phyloP scores from a whole-genome alignment of 2,888 invertebrate genomes.

The Tricholauxania praeusta region DNA sequence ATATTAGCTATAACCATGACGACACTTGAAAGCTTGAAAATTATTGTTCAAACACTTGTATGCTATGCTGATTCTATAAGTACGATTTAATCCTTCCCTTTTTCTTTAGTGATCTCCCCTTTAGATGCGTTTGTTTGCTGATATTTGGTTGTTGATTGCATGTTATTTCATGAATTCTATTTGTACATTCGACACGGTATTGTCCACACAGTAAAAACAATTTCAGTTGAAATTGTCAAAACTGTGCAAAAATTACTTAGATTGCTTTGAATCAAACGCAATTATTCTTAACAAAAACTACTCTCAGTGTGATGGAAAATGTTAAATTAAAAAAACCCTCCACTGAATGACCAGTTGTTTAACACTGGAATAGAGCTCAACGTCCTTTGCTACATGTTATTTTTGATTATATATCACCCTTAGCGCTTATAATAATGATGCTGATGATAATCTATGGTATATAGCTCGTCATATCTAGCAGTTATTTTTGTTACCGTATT shows the following conservation, averaged over 20 bases:
- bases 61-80: conserved; percentile 16
- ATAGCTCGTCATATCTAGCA: conserved; percentile 27
- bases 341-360: conserved; percentile 25
- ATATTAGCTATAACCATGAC: too few species aligned
- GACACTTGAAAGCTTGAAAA: conserved; percentile 3
- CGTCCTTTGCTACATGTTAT: not conserved
- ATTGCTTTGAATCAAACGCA: too few species aligned
- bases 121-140: conserved; percentile 25
- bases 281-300: too few species aligned
- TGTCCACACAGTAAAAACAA: not conserved
- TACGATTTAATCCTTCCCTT: conserved; percentile 14
- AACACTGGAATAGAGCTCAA: not conserved
- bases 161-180: conserved; percentile 32
- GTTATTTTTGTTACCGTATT: conserved; percentile 3
- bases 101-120: not conserved
- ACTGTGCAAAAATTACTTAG: too few species aligned
- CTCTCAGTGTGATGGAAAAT: conserved; percentile 1
- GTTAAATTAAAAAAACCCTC: conserved; percentile 33
- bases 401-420: conserved; percentile 31
- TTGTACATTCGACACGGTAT: not conserved
- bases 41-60: conserved; percentile 28
- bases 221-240: too few species aligned
- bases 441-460: not conserved
- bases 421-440: not conserved
- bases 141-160: conserved; percentile 35